Evolutionary conservation across 2,797 vertebrate genomes (phyloP), one percentile per base, ranked within the genome.

Genomic region (Threskiornis aethiopicus): DNA sequence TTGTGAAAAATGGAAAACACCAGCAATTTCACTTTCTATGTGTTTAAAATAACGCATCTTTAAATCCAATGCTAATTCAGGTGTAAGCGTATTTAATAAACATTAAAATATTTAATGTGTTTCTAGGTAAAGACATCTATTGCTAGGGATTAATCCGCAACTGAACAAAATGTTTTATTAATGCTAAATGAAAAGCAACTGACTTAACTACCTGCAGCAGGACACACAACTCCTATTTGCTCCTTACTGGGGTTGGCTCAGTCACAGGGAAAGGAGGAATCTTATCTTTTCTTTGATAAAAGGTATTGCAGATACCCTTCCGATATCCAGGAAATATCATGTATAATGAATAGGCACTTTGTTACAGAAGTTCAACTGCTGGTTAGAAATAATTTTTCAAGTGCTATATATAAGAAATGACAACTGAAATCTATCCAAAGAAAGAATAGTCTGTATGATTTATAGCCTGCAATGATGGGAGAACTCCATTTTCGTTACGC

Each of bases 321-420:
- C 82, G 91, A 90, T 95, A 95, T 33, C 66, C 93, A 96, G 85
- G 83, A 96, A 94, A 96, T 92, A 97, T 88, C 80, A 86, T 59
- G n/a, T 80, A 91, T 90, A 90, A 73, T 97, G 96, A 96, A 97
- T 94, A 86, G 86, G 83, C 55, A 93, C 93, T 90, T 94, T 96
- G 96, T 97, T 94, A 89, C 73, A 89, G 39, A 95, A 96, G 94
- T 96, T 96, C 94, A 96, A 14, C 79, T 86, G 66, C 90, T 96
- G 93, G 86, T 89, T 95, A 95, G 70, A 96, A 96, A 97, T 89
- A 80, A 96, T 90, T 94, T 96, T 91, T 93, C 83, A 88, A 96
- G 91, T 64, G 85, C 80, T 84, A 39, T 73, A 66, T 84, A 67
- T 96, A 90, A 95, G 91, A 94, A 88, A 94, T 42, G 91, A 87